phyloP scores from a whole-genome alignment of 2,797 vertebrate genomes.

The Florisuga fusca region DNA sequence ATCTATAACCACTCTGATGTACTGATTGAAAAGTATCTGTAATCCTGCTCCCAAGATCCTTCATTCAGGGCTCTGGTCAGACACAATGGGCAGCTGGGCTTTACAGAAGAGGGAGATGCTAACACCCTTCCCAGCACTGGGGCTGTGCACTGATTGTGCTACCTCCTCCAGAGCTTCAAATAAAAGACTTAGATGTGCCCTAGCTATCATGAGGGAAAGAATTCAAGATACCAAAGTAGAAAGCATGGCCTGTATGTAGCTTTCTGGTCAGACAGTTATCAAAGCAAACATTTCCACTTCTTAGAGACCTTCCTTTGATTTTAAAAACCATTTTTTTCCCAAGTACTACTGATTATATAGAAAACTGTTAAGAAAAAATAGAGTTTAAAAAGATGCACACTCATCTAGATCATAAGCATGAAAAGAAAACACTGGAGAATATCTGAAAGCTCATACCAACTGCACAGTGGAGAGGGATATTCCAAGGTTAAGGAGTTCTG shows the following conservation, averaged over 20 bases:
- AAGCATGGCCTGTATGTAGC: not conserved
- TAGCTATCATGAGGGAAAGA: not conserved
- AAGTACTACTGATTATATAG: not conserved
- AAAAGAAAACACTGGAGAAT: not conserved
- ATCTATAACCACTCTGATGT: not conserved
- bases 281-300: not conserved
- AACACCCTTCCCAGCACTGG: too few species aligned
- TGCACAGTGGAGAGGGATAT: not conserved
- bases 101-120: not conserved
- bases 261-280: not conserved
- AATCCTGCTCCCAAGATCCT: not conserved
- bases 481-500: not conserved
- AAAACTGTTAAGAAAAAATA: not conserved
- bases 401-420: not conserved
- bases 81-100: accelerated
- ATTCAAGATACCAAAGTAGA: not conserved
- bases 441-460: not conserved
- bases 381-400: not conserved
- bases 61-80: not conserved
- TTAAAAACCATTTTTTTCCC: not conserved
- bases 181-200: not conserved
- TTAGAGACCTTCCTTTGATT: not conserved
- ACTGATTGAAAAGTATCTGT: not conserved
- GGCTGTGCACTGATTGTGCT: too few species aligned
- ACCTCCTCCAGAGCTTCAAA: not conserved